These are phyloP conservation scores for Planiliza haematocheilus DNA, from an alignment of 2,113 vertebrate species.

Conservation along the genomic window DNA sequence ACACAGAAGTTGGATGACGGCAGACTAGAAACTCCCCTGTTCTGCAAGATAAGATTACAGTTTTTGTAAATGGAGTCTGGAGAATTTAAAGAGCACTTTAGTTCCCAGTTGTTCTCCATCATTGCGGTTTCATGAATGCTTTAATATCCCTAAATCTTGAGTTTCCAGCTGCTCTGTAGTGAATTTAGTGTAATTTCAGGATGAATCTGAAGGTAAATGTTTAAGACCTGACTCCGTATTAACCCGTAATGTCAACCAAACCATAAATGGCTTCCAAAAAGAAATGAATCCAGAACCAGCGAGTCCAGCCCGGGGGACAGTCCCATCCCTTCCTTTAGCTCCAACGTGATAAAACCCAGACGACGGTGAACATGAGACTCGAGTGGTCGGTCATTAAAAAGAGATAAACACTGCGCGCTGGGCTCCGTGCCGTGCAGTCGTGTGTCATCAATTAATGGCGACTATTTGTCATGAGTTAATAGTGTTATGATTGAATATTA, in stretches of 20 bases:
- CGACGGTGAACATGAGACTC: slow-evolving; percentile 10
- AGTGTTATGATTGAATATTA: slow-evolving; percentile 20
- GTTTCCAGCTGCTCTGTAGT: background rate
- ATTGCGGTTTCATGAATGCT: too few relatives aligned
- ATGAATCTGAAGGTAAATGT: background rate
- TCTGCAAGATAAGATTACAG: too few relatives aligned
- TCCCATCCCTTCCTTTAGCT: slow-evolving; percentile 1
- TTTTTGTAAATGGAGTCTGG: too few relatives aligned
- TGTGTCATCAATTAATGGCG: slow-evolving; percentile 55
- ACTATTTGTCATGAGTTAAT: slow-evolving; percentile 57
- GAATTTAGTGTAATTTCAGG: background rate
- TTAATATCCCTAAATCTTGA: background rate
- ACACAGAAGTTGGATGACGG: too few relatives aligned
- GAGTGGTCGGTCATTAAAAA: slow-evolving; percentile 52
- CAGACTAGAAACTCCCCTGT: too few relatives aligned
- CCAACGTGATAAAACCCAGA: slow-evolving; percentile 38
- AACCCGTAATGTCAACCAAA: background rate
- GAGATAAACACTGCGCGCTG: slow-evolving; percentile 36
- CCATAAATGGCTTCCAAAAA: too few relatives aligned
- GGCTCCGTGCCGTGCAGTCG: slow-evolving; percentile 26
- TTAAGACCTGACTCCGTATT: background rate
- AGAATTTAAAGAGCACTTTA: too few relatives aligned
- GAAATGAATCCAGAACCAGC: background rate
- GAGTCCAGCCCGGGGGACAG: background rate
- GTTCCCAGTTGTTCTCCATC: too few relatives aligned